These are phyloP conservation scores for Catamblyrhynchus diadema DNA, from an alignment of 2,797 vertebrate genomes.

Conservation along the genomic window DNA sequence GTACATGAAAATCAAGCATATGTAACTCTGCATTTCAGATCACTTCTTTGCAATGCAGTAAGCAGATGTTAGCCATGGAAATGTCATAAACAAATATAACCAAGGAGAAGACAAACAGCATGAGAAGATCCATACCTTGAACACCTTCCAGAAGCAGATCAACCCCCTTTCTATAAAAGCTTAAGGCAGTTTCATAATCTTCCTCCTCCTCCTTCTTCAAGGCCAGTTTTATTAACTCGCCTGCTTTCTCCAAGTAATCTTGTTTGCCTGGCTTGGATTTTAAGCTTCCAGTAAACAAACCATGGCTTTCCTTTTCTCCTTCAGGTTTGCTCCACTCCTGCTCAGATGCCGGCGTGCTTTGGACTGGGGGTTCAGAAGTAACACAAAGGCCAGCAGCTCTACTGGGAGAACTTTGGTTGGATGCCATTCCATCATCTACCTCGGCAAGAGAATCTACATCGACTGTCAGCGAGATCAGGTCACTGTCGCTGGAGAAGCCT, in stretches of 20 bases:
- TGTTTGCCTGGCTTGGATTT: slow-evolving; percentile 78
- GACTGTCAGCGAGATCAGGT: slow-evolving; percentile 86
- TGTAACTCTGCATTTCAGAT: neutral
- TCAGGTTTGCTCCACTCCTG: slow-evolving; percentile 78
- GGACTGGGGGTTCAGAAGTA: slow-evolving; percentile 68
- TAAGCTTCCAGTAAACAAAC: slow-evolving; percentile 81
- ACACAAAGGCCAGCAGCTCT: slow-evolving; percentile 76
- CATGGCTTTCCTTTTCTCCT: slow-evolving; percentile 73
- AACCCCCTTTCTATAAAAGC: slow-evolving; percentile 89
- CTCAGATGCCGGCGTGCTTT: slow-evolving; percentile 66
- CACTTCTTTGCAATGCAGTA: neutral
- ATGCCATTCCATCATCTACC: slow-evolving; percentile 97
- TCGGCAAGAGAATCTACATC: slow-evolving; percentile 89
- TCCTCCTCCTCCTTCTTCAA: slow-evolving; percentile 90
- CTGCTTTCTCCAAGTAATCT: slow-evolving; percentile 91
- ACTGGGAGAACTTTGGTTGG: slow-evolving; percentile 88
- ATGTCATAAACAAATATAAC: neutral
- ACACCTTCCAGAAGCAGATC: slow-evolving; percentile 93
- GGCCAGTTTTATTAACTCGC: slow-evolving; percentile 88
- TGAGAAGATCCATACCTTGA: slow-evolving; percentile 81
- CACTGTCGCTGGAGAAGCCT: slow-evolving; percentile 92
- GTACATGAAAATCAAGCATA: neutral
- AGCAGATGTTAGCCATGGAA: neutral
- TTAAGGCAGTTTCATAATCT: slow-evolving; percentile 89
- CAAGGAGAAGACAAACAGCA: neutral